Conservation (phyloP, 2,888 invertebrate genomes). For the Bombylius major region DNA sequence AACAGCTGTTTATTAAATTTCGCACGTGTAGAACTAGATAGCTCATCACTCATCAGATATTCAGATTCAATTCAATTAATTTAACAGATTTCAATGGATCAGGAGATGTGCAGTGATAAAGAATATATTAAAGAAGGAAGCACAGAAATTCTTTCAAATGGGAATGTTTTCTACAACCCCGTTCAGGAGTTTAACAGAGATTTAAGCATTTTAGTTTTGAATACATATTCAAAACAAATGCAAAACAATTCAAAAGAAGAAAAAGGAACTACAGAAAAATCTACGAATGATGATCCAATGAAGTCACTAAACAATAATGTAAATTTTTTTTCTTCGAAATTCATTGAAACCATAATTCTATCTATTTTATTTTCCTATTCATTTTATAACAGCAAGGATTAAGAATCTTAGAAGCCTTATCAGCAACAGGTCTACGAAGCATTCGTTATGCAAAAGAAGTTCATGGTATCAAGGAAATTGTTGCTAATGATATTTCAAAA, state of each 20-base stretch:
- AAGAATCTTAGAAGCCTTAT: slow-evolving; percentile 77
- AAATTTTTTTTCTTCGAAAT: too few relatives aligned
- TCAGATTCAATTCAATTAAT: too few relatives aligned
- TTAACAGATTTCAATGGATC: too few relatives aligned
- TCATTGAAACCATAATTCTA: too few relatives aligned
- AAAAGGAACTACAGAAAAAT: slow-evolving; percentile 5
- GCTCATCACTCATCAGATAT: too few relatives aligned
- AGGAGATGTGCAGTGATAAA: not conserved
- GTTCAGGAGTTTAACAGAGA: slow-evolving; percentile 98
- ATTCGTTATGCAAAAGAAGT: slow-evolving; percentile 95
- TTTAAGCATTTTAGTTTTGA: slow-evolving; percentile 65
- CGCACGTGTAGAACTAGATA: too few relatives aligned
- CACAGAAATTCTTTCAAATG: slow-evolving; percentile 59
- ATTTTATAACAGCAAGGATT: slow-evolving; percentile 21
- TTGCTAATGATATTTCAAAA: slow-evolving; percentile 84
- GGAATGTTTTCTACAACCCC: slow-evolving; percentile 93
- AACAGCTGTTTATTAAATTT: too few relatives aligned
- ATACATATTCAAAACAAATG: slow-evolving; percentile 48
- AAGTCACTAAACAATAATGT: not conserved
- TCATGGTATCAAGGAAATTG: slow-evolving; percentile 59
- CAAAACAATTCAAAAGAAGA: slow-evolving; percentile 18
- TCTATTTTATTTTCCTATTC: not conserved
- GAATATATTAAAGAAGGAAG: slow-evolving; percentile 50
- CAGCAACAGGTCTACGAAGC: slow-evolving; percentile 91
- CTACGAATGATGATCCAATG: not conserved